phyloP scores from a whole-genome alignment of 37 sponge, comb jelly and placozoan species.

The Trichoplax adhaerens region DNA sequence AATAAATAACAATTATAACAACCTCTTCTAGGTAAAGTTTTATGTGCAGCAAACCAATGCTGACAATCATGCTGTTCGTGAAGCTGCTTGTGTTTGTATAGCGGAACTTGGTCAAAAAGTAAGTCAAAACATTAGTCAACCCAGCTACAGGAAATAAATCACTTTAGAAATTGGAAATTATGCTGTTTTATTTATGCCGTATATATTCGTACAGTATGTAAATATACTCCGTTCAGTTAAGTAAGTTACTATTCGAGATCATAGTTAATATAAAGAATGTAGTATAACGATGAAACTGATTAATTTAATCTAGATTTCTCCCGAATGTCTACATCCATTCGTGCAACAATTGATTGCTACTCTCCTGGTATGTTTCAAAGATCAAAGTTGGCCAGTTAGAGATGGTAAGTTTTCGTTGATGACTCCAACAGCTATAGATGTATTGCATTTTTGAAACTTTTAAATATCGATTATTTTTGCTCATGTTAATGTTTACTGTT shows the following conservation, averaged over 20 bases:
- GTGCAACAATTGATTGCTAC: constrained; percentile 31
- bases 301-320: constrained; percentile 10
- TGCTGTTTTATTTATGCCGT: too few relatives aligned
- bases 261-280: too few relatives aligned
- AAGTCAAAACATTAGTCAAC: background rate
- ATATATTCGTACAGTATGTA: too few relatives aligned
- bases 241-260: too few relatives aligned
- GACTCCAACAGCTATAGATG: background rate
- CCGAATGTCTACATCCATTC: constrained; percentile 23
- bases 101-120: constrained; percentile 89
- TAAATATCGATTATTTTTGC: background rate
- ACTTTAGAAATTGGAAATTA: too few relatives aligned
- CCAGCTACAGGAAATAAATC: too few relatives aligned
- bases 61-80: constrained; percentile 83
- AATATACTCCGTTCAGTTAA: too few relatives aligned
- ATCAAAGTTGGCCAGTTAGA: constrained; percentile 97
- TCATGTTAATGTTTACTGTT: background rate
- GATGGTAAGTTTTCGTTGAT: constrained; percentile 47
- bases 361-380: constrained; percentile 68
- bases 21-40: constrained; percentile 22
- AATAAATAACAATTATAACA: too few relatives aligned
- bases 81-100: constrained; percentile 87
- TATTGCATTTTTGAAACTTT: background rate
- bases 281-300: too few relatives aligned
- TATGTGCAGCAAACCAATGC: constrained; percentile 63